A percentile compares a stretch with the other conserved stretches of the same genome.
Evolutionary conservation across 1,140 invertebrate species (phyloP).

Genomic region (Rhynchophorus ferrugineus): DNA sequence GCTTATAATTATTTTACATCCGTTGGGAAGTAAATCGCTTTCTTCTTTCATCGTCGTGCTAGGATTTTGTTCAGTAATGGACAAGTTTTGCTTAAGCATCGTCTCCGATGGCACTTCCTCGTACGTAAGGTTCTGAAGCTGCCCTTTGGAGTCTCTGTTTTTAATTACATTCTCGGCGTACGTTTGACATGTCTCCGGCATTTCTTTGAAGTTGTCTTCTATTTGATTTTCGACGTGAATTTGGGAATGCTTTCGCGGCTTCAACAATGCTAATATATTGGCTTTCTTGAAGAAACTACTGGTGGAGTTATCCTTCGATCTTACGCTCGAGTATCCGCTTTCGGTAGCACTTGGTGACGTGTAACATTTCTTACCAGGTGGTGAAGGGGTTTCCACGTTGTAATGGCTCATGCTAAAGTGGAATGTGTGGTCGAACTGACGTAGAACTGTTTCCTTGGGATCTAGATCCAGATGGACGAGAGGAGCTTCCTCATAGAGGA

Average conservation of each 20-base stretch:
- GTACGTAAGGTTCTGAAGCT: too few relatives aligned
- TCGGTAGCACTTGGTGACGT: constrained; percentile 14
- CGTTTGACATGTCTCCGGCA: constrained; percentile 25
- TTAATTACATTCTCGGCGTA: constrained; percentile 30
- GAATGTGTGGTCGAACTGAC: constrained; percentile 10
- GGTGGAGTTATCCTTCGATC: constrained; percentile 14
- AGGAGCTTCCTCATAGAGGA: constrained; percentile 16
- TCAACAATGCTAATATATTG: constrained; percentile 22
- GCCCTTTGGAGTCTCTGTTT: constrained; percentile 12
- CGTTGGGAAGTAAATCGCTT: too few relatives aligned
- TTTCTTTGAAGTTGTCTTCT: constrained; percentile 6
- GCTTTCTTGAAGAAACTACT: constrained; percentile 25
- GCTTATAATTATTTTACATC: too few relatives aligned
- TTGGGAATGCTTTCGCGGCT: constrained; percentile 4
- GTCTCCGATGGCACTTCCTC: too few relatives aligned
- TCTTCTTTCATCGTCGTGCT: too few relatives aligned
- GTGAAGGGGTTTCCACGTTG: constrained; percentile 8
- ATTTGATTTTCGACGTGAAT: background rate
- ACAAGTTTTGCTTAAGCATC: too few relatives aligned
- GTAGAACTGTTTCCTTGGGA: too few relatives aligned
- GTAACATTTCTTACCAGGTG: background rate
- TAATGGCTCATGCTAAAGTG: constrained; percentile 9
- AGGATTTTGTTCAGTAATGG: too few relatives aligned
- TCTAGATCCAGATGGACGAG: too few relatives aligned
- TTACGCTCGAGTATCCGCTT: constrained; percentile 28